These are phyloP conservation scores for Drosophila nannoptera DNA, from an alignment of 1,140 invertebrate genomes.

Conservation along the genomic window DNA sequence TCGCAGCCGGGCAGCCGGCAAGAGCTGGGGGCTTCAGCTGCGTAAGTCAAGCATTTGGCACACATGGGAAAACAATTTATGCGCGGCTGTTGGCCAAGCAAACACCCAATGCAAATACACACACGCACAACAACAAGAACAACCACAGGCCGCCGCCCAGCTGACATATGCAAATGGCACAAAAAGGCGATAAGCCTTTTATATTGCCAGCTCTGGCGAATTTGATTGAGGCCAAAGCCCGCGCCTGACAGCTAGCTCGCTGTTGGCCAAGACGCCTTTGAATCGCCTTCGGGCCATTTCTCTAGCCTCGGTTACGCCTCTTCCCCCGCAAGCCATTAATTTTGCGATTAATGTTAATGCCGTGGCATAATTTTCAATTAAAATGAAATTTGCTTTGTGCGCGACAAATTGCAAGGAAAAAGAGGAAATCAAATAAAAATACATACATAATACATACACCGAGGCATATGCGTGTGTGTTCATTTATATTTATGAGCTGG, in stretches of 20 bases:
- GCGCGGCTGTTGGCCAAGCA: conserved; percentile 57
- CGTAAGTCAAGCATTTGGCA: conserved; percentile 76
- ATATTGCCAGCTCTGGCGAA: conserved; percentile 34
- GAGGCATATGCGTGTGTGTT: conserved; percentile 27
- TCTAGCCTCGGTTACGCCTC: no score
- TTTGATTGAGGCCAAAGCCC: conserved; percentile 33
- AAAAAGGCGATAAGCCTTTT: conserved; percentile 51
- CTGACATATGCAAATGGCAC: conserved; percentile 69
- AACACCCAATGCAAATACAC: conserved; percentile 20
- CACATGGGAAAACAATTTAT: conserved; percentile 76
- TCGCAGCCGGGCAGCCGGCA: background rate
- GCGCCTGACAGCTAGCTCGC: conserved; percentile 29
- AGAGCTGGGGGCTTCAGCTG: conserved; percentile 6
- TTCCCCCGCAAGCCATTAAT: conserved; percentile 30
- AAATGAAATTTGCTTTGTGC: conserved; percentile 76
- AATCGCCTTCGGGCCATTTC: conserved; percentile 17
- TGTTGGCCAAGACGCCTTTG: conserved; percentile 33
- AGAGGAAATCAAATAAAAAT: background rate
- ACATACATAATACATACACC: conserved; percentile 13
- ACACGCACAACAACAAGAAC: conserved; percentile 5
- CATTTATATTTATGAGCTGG: conserved; percentile 75
- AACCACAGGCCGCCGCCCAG: conserved; percentile 44
- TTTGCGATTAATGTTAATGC: conserved; percentile 67
- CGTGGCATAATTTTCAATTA: conserved; percentile 76
- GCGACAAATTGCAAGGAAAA: conserved; percentile 64